Evolutionary conservation across 2,888 invertebrate species (phyloP).

Genomic region (Ophion costatus): DNA sequence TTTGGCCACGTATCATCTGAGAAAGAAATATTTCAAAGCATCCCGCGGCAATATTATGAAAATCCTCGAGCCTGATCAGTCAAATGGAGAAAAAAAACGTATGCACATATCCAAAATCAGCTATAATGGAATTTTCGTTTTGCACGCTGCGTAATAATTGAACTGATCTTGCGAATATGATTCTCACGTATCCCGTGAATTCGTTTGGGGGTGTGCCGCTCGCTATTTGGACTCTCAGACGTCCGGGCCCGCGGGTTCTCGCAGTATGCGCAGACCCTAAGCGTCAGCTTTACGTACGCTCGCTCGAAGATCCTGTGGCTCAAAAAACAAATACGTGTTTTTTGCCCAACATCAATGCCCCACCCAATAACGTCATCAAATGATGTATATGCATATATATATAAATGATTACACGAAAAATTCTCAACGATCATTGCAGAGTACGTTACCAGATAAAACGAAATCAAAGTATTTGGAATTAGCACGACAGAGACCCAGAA

Average conservation of each 20-base stretch:
- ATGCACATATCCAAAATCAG: constrained; percentile 29
- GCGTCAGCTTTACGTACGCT: constrained; percentile 21
- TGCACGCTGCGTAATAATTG: background rate
- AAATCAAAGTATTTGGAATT: background rate
- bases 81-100: constrained; percentile 20
- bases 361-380: constrained; percentile 13
- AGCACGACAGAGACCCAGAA: constrained; percentile 55
- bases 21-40: constrained; percentile 45
- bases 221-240: constrained; percentile 20
- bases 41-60: constrained; percentile 15
- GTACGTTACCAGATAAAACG: constrained; percentile 44
- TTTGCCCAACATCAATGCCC: constrained; percentile 49
- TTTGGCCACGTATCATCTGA: constrained; percentile 48
- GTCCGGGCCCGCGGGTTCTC: constrained; percentile 33
- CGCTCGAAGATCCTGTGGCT: constrained; percentile 60
- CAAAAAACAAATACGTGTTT: constrained; percentile 65
- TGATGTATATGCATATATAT: background rate
- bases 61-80: constrained; percentile 27
- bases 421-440: constrained; percentile 27
- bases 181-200: constrained; percentile 53
- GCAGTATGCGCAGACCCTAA: constrained; percentile 36
- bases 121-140: constrained; percentile 3
- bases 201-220: constrained; percentile 15
- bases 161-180: constrained; percentile 16
- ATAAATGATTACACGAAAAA: constrained; percentile 7